Evolutionary conservation across 1,140 invertebrate species (phyloP), one percentile per base, ranked within the genome.

Genomic region (Calliopsis andreniformis): DNA sequence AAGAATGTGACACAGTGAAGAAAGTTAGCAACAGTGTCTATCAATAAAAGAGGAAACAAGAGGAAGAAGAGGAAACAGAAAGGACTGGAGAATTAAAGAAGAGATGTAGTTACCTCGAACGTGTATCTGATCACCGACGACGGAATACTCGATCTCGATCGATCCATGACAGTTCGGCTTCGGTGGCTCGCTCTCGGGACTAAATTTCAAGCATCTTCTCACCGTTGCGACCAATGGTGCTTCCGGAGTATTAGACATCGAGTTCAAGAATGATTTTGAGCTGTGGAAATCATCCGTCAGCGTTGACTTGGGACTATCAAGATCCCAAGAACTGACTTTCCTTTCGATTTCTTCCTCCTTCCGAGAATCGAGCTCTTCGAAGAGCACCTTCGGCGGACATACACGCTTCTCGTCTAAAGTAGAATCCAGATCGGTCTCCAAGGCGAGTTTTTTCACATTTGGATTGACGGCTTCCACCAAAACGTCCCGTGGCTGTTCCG

Each of bases 161-260:
- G 90, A 92, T 6, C 91, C 90, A 32, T 85, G 78, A 5, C 70
- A 80, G 20, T 83, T 84, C 3, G 76, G 78, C 58, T 69, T 86
- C 12, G 85, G 72, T 10, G 76, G 83, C 47, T 91, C 89, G 25
- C 59, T 86, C 59, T 92, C 91, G 3, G 91, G 91, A 72, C 91
- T 92, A 43, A 91, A 92, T 58, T 91, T 92, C n/a, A 92, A 78
- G 53, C 91, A 92, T 28, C 91, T 87, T 49, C 91, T 84, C 25
- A 92, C 91, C 20, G 91, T 92, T 0, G 91, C 91, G 2, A 92
- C 87, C 20, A 92, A 68, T 1, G 91, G 91, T 0, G 90, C 87
- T 35, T 92, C 91, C 1, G 91, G 91, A 1, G 91, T 92, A 39
- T 87, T 86, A 8, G 77, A 86, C 3, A 87, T 75, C 4, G 89